Conservation (phyloP, 1,140 invertebrate species). For the Maconellicoccus hirsutus region DNA sequence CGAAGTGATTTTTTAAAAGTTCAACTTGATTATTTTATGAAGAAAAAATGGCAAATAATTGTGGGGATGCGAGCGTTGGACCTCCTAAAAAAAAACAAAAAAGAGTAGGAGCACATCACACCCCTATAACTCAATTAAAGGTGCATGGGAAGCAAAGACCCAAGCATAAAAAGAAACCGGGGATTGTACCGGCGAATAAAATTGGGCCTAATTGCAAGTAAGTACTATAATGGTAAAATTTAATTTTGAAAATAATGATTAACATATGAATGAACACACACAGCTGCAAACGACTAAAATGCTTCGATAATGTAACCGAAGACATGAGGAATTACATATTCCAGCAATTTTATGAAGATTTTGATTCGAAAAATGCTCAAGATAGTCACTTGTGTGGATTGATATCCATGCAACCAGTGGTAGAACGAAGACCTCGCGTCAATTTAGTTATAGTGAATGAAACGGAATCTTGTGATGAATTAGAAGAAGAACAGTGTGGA, state of each 20-base stretch:
- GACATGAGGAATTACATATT: background rate
- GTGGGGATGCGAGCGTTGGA: too few relatives aligned
- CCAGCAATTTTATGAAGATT: background rate
- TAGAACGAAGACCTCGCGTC: background rate
- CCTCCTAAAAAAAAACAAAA: too few relatives aligned
- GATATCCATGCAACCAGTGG: background rate
- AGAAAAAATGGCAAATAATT: too few relatives aligned
- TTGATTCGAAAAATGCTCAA: background rate
- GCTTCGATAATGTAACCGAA: background rate
- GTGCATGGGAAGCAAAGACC: too few relatives aligned
- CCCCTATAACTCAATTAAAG: too few relatives aligned
- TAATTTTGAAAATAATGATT: background rate
- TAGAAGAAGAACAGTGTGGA: background rate
- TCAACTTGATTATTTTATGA: too few relatives aligned
- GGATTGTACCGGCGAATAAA: background rate
- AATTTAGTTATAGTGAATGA: background rate
- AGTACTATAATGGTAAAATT: background rate
- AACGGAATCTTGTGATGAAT: background rate
- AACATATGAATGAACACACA: background rate
- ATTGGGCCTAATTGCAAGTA: background rate
- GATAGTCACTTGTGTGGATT: background rate
- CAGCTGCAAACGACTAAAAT: background rate
- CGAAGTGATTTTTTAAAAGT: background rate
- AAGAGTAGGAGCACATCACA: too few relatives aligned
- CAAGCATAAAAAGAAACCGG: background rate